These are phyloP conservation scores for Pachyramphus minor DNA, from an alignment of 2,113 vertebrate genomes.

Conservation along the genomic window DNA sequence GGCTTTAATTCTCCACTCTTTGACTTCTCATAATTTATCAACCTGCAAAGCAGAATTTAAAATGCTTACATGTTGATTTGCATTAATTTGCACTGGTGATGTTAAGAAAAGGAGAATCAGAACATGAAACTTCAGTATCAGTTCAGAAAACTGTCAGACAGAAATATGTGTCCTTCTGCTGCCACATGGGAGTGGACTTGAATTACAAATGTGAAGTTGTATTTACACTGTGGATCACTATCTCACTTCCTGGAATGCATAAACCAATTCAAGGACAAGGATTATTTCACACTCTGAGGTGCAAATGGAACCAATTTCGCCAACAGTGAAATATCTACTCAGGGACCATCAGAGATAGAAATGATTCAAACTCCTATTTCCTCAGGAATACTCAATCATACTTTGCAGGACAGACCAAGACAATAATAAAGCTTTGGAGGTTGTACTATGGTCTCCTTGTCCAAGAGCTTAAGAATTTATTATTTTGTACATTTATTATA, in stretches of 20 bases:
- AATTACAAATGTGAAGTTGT: background rate
- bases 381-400: background rate
- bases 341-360: background rate
- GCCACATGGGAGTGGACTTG: background rate
- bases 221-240: background rate
- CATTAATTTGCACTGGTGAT: background rate
- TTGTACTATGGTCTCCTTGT: background rate
- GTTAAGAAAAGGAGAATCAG: background rate
- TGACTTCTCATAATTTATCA: background rate
- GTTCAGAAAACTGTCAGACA: background rate
- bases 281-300: background rate
- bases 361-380: background rate
- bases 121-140: background rate
- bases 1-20: background rate
- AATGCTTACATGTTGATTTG: background rate
- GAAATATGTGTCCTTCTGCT: background rate
- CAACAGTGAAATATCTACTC: background rate
- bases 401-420: background rate
- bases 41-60: background rate
- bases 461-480: background rate
- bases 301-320: background rate
- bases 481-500: background rate
- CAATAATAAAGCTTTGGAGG: background rate
- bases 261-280: background rate
- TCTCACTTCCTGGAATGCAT: background rate